Evolutionary conservation across 2,113 vertebrate genomes (phyloP), one percentile per base, ranked within the genome.

Genomic region (Proterorhinus semilunaris): DNA sequence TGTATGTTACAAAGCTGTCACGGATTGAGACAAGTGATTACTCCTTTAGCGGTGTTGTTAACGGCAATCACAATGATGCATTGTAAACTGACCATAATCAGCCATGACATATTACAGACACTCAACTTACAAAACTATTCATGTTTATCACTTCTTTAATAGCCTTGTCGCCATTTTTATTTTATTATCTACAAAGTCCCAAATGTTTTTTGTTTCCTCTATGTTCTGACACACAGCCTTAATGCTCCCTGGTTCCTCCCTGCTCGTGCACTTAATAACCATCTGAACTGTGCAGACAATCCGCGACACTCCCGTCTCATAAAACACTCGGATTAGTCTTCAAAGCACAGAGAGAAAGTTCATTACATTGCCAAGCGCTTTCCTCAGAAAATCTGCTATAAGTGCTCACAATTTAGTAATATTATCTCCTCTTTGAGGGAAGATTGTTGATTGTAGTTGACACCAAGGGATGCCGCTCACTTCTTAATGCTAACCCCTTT

Each of bases 401-500:
- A 45, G 16, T 69, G 27, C 76, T 68, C 67, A 55, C 6, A 75
- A 78, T 78, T 65, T 13, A 17, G 50, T 50, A 55, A 62, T 48
- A 74, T 53, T 44, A 6, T 15, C 58, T 45, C 49, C 59, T 36
- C n/a, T 44, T 42, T 51, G 43, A 63, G 57, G 58, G 43, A 17
- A 53, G n/a, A 17, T 9, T 54, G 71, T 68, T 66, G 72, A 71
- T 69, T 69, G 53, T 0, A 8, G 10, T 66, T 61, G 21, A 82
- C 72, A 36, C 57, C 52, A 58, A 55, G 62, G 65, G 63, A 80
- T 74, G 80, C 81, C 62, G 66, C 77, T 69, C 68, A 75, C 85
- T 81, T 89, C 65, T 69, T 79, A 88, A 87, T 82, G 79, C 84
- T 84, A 90, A 88, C 80, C 80, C 76, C 77, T 86, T 90, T 76